Evolutionary conservation across 2,888 invertebrate genomes (phyloP).

Genomic region (Sphaerophoria taeniata): DNA sequence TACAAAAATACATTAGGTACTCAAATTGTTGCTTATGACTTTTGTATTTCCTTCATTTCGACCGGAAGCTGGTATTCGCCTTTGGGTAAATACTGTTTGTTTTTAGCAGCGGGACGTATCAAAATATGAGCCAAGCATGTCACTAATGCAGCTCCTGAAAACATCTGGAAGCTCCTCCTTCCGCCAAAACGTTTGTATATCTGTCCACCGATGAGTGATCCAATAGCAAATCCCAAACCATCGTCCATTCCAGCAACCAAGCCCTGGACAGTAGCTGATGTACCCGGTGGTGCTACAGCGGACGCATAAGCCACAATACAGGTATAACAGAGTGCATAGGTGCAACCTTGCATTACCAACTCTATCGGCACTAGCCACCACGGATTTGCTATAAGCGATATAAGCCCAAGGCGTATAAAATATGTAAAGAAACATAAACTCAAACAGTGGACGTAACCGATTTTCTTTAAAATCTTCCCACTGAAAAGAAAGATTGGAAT

Average conservation of each 20-base stretch:
- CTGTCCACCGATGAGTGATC: constrained; percentile 89
- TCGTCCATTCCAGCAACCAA: constrained; percentile 95
- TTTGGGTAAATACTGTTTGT: constrained; percentile 80
- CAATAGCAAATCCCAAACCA: constrained; percentile 91
- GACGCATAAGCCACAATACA: constrained; percentile 90
- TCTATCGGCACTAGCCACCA: constrained; percentile 94
- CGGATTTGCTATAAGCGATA: constrained; percentile 90
- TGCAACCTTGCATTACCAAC: constrained; percentile 91
- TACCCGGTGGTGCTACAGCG: constrained; percentile 87
- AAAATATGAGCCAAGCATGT: constrained; percentile 81
- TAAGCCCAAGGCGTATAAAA: constrained; percentile 88
- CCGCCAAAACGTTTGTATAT: constrained; percentile 88
- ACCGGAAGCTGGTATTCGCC: constrained; percentile 78
- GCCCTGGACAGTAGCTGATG: constrained; percentile 93
- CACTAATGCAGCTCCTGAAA: constrained; percentile 79
- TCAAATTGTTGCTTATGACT: constrained; percentile 16
- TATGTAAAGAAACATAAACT: constrained; percentile 91
- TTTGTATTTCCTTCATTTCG: constrained; percentile 73
- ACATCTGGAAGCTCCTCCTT: constrained; percentile 84
- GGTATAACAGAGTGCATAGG: constrained; percentile 93
- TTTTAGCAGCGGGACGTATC: constrained; percentile 80
- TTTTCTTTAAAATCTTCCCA: constrained; percentile 90
- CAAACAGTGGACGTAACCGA: constrained; percentile 91
- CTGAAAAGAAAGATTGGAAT: constrained; percentile 89
- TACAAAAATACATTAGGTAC: not conserved